Evolutionary conservation across 2,888 invertebrate species (phyloP), one percentile per base, ranked within the genome.

Genomic region (Cylindroiulus punctatus): DNA sequence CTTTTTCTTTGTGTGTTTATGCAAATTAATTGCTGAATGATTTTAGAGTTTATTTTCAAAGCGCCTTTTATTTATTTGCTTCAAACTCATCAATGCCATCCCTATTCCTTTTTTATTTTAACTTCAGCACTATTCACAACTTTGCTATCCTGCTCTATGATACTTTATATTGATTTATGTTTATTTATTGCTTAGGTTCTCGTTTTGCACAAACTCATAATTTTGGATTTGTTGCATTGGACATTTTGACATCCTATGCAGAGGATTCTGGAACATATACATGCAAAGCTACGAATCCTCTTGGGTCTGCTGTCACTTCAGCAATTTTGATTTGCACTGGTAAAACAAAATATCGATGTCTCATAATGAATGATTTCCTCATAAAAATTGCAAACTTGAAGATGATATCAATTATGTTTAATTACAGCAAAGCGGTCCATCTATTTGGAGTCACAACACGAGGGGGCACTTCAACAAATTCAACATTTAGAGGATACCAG

Each of bases 191-290:
- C 87, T 32, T 87, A 90, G 92, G 98, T 81, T 97, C 98, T 10
- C 94, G 99, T 89, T 99, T 98, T 91, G 96, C 96, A 17, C 97
- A 98, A 91, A 97, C 97, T 12, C 96, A 98, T 90, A 98, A 97
- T 91, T 99, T 99, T 91, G 99, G 99, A 81, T 99, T 97, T 90
- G 98, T 98, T 19, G 97, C 98, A 36, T 92, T 99, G 87, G 99
- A 99, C 90, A 98, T 99, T 89, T 94, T 98, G 93, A 96, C 98
- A 89, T 96, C 97, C 87, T 95, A 98, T 90, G 96, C 98, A 12
- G 99, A 99, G 91, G 99, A 99, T 92, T 95, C 96, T 22, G 99
- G 99, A 84, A 96, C 95, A 0, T 99, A 99, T 90, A 98, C 98
- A 0, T 97, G 97, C 91, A 94, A 97, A 89, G 98, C 98, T 1